Percentiles rank a stretch among this genome's conserved stretches.
phyloP scores from a whole-genome alignment of 2,888 invertebrate species.

The Nymphalis urticae region DNA sequence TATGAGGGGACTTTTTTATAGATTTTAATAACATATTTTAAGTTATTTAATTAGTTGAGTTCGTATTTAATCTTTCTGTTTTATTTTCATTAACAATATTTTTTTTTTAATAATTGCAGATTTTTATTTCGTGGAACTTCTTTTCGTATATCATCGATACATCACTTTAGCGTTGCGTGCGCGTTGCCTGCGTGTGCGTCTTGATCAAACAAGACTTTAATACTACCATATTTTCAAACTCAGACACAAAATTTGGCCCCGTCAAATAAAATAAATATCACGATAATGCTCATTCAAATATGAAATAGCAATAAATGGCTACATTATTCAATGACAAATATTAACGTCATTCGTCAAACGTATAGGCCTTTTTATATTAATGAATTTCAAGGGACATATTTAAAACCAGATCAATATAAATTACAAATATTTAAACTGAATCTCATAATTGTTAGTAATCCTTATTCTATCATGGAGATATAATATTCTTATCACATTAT shows the following conservation, averaged over 20 bases:
- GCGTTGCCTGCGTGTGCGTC: no score
- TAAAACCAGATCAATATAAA: slow-evolving; percentile 2
- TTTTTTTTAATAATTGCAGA: no score
- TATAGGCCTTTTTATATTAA: slow-evolving; percentile 6
- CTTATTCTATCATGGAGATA: slow-evolving; percentile 37
- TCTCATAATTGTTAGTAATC: slow-evolving; percentile 31
- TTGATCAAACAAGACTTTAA: no score
- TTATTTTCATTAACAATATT: no score
- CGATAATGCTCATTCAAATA: slow-evolving; percentile 23
- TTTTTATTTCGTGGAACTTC: no score
- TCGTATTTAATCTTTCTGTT: no score
- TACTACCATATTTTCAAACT: slow-evolving; percentile 29
- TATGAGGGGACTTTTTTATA: no score
- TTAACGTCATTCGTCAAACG: neutral
- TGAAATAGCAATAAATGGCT: slow-evolving; percentile 15
- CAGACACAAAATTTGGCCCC: slow-evolving; percentile 40
- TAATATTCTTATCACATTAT: slow-evolving; percentile 39
- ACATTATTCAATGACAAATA: slow-evolving; percentile 12
- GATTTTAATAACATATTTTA: no score
- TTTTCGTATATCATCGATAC: no score
- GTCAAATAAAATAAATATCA: slow-evolving; percentile 34
- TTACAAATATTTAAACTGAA: slow-evolving; percentile 28
- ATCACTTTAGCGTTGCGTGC: no score
- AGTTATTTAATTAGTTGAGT: no score
- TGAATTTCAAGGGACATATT: neutral